Evolutionary conservation across 2,888 invertebrate species (phyloP).

Genomic region (Pandemis cinnamomeana): DNA sequence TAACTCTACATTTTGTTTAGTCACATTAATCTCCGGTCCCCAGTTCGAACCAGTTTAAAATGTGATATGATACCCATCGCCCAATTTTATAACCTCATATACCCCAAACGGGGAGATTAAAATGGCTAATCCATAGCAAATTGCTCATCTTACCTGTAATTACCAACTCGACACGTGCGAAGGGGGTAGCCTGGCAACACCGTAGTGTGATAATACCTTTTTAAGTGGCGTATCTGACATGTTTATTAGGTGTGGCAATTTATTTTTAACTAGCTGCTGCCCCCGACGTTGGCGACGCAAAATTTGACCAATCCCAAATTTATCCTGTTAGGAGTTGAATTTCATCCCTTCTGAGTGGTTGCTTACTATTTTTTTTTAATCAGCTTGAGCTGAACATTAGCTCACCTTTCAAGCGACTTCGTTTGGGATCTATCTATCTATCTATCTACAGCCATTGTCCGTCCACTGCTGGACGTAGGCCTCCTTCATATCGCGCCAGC

Average conservation of each 20-base stretch:
- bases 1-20: no score
- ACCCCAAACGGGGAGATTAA: slow-evolving; percentile 65
- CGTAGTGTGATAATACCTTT: slow-evolving; percentile 52
- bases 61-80: slow-evolving; percentile 28
- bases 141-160: slow-evolving; percentile 74
- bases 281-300: no score
- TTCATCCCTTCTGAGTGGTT: no score
- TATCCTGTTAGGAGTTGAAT: no score
- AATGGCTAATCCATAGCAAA: slow-evolving; percentile 70
- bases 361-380: no score
- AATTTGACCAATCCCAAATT: no score
- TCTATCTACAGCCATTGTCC: no score
- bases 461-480: no score
- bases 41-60: slow-evolving; percentile 12
- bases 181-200: slow-evolving; percentile 72
- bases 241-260: slow-evolving; percentile 23
- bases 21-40: neutral
- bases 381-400: no score
- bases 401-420: no score
- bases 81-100: slow-evolving; percentile 38
- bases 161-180: slow-evolving; percentile 63
- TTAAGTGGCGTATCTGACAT: slow-evolving; percentile 27
- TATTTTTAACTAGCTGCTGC: slow-evolving; percentile 5
- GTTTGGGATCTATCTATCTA: no score
- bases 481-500: no score